phyloP scores from a whole-genome alignment of 1,140 invertebrate genomes.

The Cotesia typhae region DNA sequence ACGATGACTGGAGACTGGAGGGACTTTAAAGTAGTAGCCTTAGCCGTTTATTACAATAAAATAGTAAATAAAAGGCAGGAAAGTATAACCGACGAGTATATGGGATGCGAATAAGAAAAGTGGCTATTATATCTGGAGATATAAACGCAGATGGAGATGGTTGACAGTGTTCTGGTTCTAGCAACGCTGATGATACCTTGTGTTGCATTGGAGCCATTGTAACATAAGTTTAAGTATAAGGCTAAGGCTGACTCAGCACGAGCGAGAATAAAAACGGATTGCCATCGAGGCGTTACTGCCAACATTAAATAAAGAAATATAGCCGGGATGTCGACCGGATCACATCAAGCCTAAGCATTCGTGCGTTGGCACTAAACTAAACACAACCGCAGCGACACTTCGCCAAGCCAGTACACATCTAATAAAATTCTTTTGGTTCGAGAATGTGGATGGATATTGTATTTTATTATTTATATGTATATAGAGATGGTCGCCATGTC shows the following conservation, averaged over 20 bases:
- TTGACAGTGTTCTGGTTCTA: too few species aligned
- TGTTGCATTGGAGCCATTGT: too few species aligned
- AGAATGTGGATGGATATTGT: conserved; percentile 15
- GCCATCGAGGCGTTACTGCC: conserved; percentile 52
- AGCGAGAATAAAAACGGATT: conserved; percentile 56
- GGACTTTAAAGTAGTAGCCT: too few species aligned
- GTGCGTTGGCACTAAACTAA: conserved; percentile 56
- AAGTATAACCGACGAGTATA: too few species aligned
- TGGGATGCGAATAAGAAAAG: too few species aligned
- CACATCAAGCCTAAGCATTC: conserved; percentile 49
- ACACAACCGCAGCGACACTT: conserved; percentile 52
- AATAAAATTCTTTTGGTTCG: conserved; percentile 30
- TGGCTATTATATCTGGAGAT: too few species aligned
- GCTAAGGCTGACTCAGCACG: conserved; percentile 53
- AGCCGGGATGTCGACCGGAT: conserved; percentile 49
- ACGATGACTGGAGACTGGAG: too few species aligned
- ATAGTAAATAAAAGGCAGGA: too few species aligned
- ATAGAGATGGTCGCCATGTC: conserved; percentile 26
- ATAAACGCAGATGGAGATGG: too few species aligned
- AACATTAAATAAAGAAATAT: conserved; percentile 62
- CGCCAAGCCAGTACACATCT: conserved; percentile 15
- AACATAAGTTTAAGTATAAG: too few species aligned
- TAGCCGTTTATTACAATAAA: too few species aligned
- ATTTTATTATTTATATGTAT: too few species aligned
- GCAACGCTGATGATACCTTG: not conserved